Evolutionary conservation across 1,140 invertebrate genomes (phyloP), one percentile per base, ranked within the genome.

Genomic region (Onthophagus taurus): DNA sequence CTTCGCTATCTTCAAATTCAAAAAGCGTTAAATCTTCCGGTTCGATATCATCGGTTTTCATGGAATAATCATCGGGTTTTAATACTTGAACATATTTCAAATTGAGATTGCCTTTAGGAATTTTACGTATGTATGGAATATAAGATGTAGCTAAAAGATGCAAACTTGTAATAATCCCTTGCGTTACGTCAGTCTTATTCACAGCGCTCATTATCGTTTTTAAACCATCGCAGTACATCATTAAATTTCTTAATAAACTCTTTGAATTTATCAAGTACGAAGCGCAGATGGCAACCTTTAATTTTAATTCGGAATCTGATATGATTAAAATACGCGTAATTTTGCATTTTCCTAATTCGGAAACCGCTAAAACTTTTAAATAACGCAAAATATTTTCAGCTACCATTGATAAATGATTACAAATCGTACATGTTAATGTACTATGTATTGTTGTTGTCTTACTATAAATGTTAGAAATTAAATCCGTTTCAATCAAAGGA

Each of bases 61-160:
- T 66, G 3, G 66, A 72, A 4, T 69, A 71, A 2, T 70, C 71
- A 50, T 83, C 79, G 38, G n/a, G n/a, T n/a, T n/a, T n/a, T n/a
- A n/a, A n/a, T n/a, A n/a, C n/a, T n/a, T n/a, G n/a, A n/a, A n/a
- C n/a, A n/a, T n/a, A n/a, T n/a, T n/a, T n/a, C n/a, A n/a, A n/a
- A n/a, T n/a, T n/a, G n/a, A n/a, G n/a, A n/a, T n/a, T n/a, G n/a
- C n/a, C n/a, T n/a, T n/a, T n/a, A n/a, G n/a, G n/a, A n/a, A n/a
- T n/a, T n/a, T n/a, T n/a, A n/a, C n/a, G n/a, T n/a, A n/a, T n/a
- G n/a, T 83, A 80, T 12, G 83, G 49, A 30, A 72, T 61, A 38
- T 83, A 80, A 1, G n/a, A n/a, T n/a, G n/a, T n/a, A 18, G 70
- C 71, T 16, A 68, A 60, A 0, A 70, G 60, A 50, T 64, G 69